Evolutionary conservation across 2,113 vertebrate species (phyloP).

Genomic region (Anser cygnoides): DNA sequence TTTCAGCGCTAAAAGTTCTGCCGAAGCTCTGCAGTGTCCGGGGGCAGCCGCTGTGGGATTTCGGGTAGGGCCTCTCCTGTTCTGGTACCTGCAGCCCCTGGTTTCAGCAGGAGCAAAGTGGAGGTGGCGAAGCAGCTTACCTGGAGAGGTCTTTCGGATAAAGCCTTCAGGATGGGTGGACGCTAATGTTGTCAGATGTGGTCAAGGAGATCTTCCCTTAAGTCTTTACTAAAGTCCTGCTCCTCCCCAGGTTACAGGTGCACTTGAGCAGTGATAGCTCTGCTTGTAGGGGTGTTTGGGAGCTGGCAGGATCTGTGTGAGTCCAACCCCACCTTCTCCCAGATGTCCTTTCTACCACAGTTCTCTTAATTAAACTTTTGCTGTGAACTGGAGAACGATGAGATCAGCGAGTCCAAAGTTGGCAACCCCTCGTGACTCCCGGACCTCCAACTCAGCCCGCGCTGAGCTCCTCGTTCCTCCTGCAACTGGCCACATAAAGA

Average conservation of each 20-base stretch:
- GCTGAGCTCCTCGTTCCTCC: background rate
- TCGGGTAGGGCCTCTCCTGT: background rate
- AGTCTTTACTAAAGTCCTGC: background rate
- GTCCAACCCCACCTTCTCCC: background rate
- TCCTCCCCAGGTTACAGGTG: background rate
- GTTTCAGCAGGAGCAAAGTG: background rate
- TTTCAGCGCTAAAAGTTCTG: background rate
- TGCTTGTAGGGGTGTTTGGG: accelerated
- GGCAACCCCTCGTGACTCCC: background rate
- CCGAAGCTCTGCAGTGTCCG: background rate
- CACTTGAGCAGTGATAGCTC: background rate
- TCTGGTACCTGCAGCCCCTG: background rate
- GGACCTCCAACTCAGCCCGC: background rate
- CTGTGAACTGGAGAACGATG: background rate
- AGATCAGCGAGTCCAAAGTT: background rate
- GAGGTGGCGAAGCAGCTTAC: background rate
- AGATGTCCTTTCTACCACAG: background rate
- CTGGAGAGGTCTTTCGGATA: background rate
- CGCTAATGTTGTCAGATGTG: background rate
- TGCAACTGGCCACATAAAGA: conserved; percentile 61
- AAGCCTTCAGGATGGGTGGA: background rate
- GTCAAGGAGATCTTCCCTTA: background rate
- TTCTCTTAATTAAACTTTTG: background rate
- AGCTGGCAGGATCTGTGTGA: background rate
- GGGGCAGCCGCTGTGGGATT: background rate